Evolutionary conservation across 2,888 invertebrate species (phyloP).

Genomic region (Acanthosoma haemorrhoidale): DNA sequence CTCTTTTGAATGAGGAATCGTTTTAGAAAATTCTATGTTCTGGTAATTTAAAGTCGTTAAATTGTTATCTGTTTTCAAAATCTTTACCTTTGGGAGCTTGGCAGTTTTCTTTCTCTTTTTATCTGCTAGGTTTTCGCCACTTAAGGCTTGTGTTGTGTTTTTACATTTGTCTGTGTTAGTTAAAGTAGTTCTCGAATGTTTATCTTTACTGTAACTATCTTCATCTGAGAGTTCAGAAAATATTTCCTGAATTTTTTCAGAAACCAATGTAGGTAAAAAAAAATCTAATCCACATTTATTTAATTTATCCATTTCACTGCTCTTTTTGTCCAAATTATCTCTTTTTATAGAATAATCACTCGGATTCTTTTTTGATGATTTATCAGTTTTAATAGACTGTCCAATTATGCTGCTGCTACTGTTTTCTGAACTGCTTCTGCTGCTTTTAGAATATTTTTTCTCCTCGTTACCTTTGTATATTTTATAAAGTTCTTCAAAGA

Average conservation of each 20-base stretch:
- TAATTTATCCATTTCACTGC: neutral
- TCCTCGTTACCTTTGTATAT: constrained; percentile 1
- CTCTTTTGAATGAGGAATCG: too few species aligned
- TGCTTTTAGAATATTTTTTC: neutral
- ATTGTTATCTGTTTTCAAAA: too few species aligned
- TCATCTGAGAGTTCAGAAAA: neutral
- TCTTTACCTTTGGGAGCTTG: too few species aligned
- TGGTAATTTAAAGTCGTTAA: too few species aligned
- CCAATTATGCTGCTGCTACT: neutral
- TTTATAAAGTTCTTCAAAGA: neutral
- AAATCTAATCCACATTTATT: neutral
- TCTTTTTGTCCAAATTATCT: neutral
- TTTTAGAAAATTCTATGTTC: too few species aligned
- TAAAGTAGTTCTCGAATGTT: neutral
- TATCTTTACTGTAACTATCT: neutral
- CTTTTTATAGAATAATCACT: neutral
- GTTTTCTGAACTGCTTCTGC: neutral
- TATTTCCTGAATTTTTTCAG: neutral
- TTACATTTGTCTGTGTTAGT: neutral
- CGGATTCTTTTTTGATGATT: neutral
- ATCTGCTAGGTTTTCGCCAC: neutral
- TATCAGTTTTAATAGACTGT: neutral
- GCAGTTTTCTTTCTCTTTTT: too few species aligned
- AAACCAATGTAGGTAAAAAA: neutral
- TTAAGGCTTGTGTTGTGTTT: neutral